phyloP scores from a whole-genome alignment of 2,797 vertebrate genomes.

The Acipenser oxyrinchus region DNA sequence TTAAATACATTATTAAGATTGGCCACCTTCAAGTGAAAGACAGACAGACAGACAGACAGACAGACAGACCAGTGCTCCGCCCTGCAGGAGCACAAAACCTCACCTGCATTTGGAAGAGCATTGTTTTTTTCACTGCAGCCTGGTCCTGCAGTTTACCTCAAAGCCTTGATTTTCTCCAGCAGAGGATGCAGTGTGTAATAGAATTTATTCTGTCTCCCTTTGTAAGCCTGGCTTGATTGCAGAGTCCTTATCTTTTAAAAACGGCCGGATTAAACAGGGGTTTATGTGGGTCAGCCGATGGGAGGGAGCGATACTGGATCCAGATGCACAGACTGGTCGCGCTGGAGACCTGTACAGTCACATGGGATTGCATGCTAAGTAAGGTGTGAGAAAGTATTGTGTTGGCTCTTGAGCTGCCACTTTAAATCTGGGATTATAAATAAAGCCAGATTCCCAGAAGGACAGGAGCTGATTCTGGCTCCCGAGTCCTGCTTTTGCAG shows the following conservation, averaged over 20 bases:
- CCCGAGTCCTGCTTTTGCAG: neutral
- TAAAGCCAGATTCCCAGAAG: neutral
- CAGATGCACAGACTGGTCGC: no score
- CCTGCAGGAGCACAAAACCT: no score
- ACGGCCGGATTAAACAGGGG: conserved; percentile 35
- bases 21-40: no score
- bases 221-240: conserved; percentile 33
- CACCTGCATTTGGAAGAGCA: no score
- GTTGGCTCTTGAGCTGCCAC: no score
- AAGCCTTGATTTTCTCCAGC: conserved; percentile 48
- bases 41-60: no score
- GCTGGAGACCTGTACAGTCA: no score
- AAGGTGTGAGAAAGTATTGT: no score
- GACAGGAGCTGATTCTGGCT: neutral
- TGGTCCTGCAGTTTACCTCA: neutral
- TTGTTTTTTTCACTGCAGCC: no score
- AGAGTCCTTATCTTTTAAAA: conserved; percentile 28
- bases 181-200: conserved; percentile 43
- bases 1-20: no score
- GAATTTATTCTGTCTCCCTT: conserved; percentile 36
- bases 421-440: neutral
- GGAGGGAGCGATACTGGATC: conserved; percentile 25
- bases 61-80: no score
- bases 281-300: conserved; percentile 44
- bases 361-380: no score